Base-by-base conservation (phyloP, 2,797 vertebrate species). In the Urocyon cinereoargenteus region DNA sequence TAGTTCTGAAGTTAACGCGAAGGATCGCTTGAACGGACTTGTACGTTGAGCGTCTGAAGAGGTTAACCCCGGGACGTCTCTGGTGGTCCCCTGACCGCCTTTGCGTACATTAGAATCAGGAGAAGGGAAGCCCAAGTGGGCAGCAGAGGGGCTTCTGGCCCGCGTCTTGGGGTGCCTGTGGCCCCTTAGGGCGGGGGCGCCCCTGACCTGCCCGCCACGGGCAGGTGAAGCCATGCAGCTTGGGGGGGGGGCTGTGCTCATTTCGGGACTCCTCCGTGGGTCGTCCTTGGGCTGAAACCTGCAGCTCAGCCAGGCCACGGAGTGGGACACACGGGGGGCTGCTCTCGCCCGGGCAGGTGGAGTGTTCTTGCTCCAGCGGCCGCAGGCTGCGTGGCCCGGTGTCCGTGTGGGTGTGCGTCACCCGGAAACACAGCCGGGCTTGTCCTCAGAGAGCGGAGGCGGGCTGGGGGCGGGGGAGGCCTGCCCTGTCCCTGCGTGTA, bases 111-210 rank as follows among this genome's bases (percentile, higher is more conserved):
- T 5, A 21, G 62, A 62, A 28, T 0, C 0, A 49, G 36, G 62
- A 45, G 10, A 6, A 21, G 81, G 14, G 6, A 0, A 1, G 51
- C 22, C 1, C 0, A 34, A 5, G 12, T 0, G 13, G 61, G 45
- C 34, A 1, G 59, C 1, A 21, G n/a, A 2, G 5, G 3, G 31
- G 4, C 28, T 19, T 36, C 61, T 6, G 24, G 3, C n/a, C 57
- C 8, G 40, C 40, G 1, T 45, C 40, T 45, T 7, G 40, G 40
- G 40, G 40, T 7, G 40, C 40, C 40, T 7, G 40, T 45, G 40
- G 40, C 40, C 40, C 40, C 40, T 45, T 45, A 45, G 5, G 40
- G 40, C 1, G 1, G 22, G 34, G 51, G 13, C 88, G 6, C 26
- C 45, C 28, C n/a, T 34, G 83, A 9, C 59, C 6, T 0, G 5